Conservation (phyloP, 2,113 vertebrate species). For the Daboia siamensis region DNA sequence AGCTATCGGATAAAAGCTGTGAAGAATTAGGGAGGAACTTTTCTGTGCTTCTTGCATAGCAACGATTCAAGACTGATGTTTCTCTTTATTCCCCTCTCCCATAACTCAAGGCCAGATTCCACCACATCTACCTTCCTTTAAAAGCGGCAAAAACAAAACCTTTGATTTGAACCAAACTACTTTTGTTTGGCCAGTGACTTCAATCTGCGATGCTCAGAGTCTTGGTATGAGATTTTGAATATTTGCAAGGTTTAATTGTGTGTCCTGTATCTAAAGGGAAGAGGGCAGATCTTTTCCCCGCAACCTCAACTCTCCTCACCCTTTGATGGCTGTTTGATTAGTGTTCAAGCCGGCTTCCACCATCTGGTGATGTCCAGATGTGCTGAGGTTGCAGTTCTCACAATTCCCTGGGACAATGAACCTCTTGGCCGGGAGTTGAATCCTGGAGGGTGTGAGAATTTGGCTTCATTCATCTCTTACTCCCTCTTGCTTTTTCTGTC, state of each 20-base stretch:
- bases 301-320: background rate
- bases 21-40: background rate
- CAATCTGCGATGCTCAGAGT: background rate
- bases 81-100: background rate
- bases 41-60: background rate
- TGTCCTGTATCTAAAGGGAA: background rate
- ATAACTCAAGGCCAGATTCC: background rate
- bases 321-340: background rate
- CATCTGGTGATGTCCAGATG: background rate
- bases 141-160: background rate
- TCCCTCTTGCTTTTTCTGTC: background rate
- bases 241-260: background rate
- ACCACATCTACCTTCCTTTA: background rate
- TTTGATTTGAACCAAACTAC: background rate
- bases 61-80: background rate
- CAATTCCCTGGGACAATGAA: background rate
- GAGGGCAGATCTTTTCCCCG: background rate
- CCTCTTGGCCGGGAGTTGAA: background rate
- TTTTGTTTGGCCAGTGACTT: background rate
- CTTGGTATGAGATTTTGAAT: background rate
- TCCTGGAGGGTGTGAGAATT: background rate
- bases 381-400: background rate
- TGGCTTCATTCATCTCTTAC: background rate
- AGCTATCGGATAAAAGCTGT: background rate
- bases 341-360: background rate